Conservation (phyloP, 1,140 invertebrate species). For the Monochamus saltuarius region DNA sequence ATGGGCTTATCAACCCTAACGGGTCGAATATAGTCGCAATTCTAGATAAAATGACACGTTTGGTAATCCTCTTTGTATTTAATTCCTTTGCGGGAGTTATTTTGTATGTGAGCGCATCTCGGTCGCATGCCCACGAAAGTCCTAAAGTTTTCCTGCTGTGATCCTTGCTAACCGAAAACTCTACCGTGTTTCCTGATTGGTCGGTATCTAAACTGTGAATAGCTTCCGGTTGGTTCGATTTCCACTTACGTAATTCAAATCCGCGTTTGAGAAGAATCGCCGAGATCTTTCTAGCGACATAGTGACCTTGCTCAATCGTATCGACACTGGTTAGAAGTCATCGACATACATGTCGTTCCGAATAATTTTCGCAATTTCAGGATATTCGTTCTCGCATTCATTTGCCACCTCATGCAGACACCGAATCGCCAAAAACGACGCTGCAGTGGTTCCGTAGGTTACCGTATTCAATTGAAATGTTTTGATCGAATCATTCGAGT, state of each 20-base stretch:
- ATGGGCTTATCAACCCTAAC: no score
- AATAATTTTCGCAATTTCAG: slow-evolving; percentile 16
- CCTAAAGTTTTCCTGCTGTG: no score
- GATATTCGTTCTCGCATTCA: slow-evolving; percentile 7
- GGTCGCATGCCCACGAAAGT: no score
- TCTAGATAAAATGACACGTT: no score
- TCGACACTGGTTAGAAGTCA: slow-evolving; percentile 34
- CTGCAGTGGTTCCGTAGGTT: slow-evolving; percentile 41
- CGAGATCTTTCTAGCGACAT: no score
- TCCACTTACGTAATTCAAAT: background rate
- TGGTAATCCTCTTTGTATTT: no score
- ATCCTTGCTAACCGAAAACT: no score
- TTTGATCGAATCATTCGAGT: background rate
- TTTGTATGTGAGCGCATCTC: no score
- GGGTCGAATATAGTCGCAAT: no score
- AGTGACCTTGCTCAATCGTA: background rate
- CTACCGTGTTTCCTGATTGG: no score
- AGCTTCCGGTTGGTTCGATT: background rate
- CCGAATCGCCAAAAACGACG: background rate
- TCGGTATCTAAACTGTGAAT: no score
- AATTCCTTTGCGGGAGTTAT: no score
- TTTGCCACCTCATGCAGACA: background rate
- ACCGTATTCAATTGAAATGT: slow-evolving; percentile 1
- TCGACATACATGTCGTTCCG: slow-evolving; percentile 42
- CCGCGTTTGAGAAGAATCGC: background rate